Evolutionary conservation across 1,140 invertebrate genomes (phyloP).

Genomic region (Chelonus insularis): DNA sequence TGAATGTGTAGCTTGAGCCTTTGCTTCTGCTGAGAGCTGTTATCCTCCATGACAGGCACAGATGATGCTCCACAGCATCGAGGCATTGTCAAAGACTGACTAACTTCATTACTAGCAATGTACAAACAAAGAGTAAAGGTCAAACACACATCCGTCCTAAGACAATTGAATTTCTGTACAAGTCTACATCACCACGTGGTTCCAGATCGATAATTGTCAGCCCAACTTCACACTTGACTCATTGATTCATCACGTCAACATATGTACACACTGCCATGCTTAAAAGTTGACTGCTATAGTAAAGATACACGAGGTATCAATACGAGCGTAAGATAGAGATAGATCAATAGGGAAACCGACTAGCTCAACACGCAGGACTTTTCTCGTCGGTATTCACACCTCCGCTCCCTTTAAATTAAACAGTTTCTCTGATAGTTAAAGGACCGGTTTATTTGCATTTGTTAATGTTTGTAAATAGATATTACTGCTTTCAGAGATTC

Average conservation of each 20-base stretch:
- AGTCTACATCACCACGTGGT: neutral
- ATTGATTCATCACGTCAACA: neutral
- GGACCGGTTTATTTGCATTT: neutral
- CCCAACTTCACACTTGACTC: neutral
- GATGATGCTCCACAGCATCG: slow-evolving; percentile 52
- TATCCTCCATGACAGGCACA: slow-evolving; percentile 45
- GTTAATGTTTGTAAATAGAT: too few relatives aligned
- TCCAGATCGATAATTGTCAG: neutral
- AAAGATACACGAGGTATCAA: slow-evolving; percentile 34
- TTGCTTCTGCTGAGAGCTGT: slow-evolving; percentile 38
- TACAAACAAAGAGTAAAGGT: neutral
- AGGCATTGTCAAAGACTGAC: slow-evolving; percentile 41
- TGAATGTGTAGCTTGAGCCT: slow-evolving; percentile 48
- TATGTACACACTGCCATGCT: neutral
- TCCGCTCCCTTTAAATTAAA: neutral
- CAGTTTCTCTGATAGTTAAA: neutral
- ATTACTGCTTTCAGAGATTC: too few relatives aligned
- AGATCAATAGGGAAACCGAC: slow-evolving; percentile 45
- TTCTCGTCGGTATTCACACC: slow-evolving; percentile 3
- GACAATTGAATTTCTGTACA: neutral
- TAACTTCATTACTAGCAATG: neutral
- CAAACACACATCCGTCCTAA: neutral
- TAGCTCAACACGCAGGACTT: slow-evolving; percentile 38
- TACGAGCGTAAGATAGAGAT: slow-evolving; percentile 39
- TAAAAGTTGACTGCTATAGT: slow-evolving; percentile 38